These are phyloP conservation scores for Linnaemya vulpina DNA, from an alignment of 2,888 invertebrate genomes.

Conservation along the genomic window DNA sequence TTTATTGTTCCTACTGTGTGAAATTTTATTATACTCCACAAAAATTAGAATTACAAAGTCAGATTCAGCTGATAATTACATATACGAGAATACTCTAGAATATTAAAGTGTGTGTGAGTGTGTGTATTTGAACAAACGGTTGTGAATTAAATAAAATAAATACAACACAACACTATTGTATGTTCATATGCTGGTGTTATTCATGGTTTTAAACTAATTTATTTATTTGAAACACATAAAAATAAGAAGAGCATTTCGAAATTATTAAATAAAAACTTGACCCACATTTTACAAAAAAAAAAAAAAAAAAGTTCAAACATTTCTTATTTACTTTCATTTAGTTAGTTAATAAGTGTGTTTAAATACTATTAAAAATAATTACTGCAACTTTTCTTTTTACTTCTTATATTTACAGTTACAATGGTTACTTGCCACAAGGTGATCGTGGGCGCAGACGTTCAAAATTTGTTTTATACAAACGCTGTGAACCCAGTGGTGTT, in stretches of 20 bases:
- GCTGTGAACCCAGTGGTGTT: slow-evolving; percentile 94
- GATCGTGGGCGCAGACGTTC: slow-evolving; percentile 96
- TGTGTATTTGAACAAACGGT: slow-evolving; percentile 10
- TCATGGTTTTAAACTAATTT: slow-evolving; percentile 29
- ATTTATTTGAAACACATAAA: neutral
- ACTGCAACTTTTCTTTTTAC: neutral
- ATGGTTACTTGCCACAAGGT: slow-evolving; percentile 96
- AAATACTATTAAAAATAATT: neutral
- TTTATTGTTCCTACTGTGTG: slow-evolving; percentile 53
- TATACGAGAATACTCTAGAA: neutral
- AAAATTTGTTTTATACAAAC: slow-evolving; percentile 95
- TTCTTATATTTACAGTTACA: slow-evolving; percentile 88
- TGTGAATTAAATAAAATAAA: slow-evolving; percentile 44
- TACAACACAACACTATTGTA: slow-evolving; percentile 21
- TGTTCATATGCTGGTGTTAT: neutral
- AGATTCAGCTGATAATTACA: slow-evolving; percentile 59
- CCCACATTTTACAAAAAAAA: neutral
- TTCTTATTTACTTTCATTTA: neutral
- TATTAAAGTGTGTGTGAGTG: neutral
- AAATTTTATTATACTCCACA: slow-evolving; percentile 60
- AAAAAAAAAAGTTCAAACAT: neutral
- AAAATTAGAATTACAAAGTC: slow-evolving; percentile 63
- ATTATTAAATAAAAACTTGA: slow-evolving; percentile 43
- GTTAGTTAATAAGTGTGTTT: slow-evolving; percentile 42
- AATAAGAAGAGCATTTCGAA: neutral